These are phyloP conservation scores for Eubucco bourcierii DNA, from an alignment of 2,113 vertebrate genomes.

Conservation along the genomic window DNA sequence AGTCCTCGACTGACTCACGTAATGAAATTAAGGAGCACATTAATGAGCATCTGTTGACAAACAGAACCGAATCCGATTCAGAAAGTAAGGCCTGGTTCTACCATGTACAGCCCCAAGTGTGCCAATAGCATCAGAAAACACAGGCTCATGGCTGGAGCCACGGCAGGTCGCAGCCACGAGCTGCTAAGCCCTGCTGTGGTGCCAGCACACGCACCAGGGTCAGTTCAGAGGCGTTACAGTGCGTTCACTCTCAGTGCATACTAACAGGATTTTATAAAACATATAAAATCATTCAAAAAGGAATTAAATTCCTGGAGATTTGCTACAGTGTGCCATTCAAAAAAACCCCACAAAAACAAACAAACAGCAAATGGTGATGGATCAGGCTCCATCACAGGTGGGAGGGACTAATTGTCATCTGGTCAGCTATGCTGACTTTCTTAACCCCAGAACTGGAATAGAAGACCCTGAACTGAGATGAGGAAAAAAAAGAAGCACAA, in stretches of 20 bases:
- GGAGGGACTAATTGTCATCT: neutral
- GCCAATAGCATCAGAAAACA: neutral
- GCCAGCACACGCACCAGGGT: neutral
- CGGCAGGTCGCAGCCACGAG: neutral
- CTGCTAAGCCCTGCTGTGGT: neutral
- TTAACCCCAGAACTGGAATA: neutral
- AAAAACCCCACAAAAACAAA: neutral
- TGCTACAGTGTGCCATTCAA: slow-evolving; percentile 51
- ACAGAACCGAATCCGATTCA: slow-evolving; percentile 60
- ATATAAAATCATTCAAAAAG: slow-evolving; percentile 48
- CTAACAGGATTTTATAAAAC: slow-evolving; percentile 47
- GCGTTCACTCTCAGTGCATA: slow-evolving; percentile 65
- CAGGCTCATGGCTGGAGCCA: neutral
- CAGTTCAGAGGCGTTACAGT: slow-evolving; percentile 32
- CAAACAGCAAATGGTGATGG: neutral
- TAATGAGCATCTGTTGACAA: slow-evolving; percentile 58
- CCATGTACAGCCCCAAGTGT: slow-evolving; percentile 43
- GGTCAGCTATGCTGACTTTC: slow-evolving; percentile 29
- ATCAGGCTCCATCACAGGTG: slow-evolving; percentile 6
- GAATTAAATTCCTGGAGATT: slow-evolving; percentile 36
- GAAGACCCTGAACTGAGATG: slow-evolving; percentile 20
- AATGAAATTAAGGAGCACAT: slow-evolving; percentile 24
- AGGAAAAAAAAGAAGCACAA: neutral
- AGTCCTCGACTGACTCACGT: neutral
- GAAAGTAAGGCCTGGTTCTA: slow-evolving; percentile 77